phyloP scores from a whole-genome alignment of 2,888 invertebrate species.

The Idaea biselata region DNA sequence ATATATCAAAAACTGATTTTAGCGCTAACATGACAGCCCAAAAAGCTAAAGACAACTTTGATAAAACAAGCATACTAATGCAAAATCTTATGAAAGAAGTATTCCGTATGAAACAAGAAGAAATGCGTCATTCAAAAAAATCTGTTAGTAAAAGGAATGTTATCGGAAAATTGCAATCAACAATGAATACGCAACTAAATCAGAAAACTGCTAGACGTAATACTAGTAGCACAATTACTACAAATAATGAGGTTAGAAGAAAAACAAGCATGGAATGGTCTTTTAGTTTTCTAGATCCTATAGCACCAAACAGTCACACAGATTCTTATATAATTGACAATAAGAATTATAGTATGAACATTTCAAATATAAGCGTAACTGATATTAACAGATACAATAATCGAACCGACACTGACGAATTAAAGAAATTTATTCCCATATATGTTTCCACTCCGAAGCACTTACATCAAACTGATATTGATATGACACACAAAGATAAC shows the following conservation, averaged over 20 bases:
- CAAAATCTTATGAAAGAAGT: conserved; percentile 55
- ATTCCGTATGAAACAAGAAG: conserved; percentile 32
- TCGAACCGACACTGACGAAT: neutral
- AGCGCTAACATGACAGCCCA: neutral
- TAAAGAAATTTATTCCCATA: neutral
- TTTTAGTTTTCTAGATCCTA: neutral
- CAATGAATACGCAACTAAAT: neutral
- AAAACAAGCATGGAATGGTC: neutral
- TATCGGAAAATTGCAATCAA: neutral
- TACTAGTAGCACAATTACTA: neutral
- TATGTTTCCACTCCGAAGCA: neutral
- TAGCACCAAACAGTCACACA: neutral
- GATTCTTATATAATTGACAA: neutral
- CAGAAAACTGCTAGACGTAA: neutral
- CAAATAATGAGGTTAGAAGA: neutral
- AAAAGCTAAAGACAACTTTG: conserved; percentile 15
- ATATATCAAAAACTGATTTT: neutral
- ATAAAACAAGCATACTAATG: conserved; percentile 45
- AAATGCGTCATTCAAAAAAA: conserved; percentile 21
- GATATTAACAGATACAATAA: neutral
- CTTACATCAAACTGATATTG: neutral
- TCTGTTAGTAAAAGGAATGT: neutral
- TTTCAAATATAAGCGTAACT: neutral
- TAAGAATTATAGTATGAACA: neutral
- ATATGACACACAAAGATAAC: neutral